phyloP scores from a whole-genome alignment of 2,888 invertebrate genomes.

The Therioaphis trifolii region DNA sequence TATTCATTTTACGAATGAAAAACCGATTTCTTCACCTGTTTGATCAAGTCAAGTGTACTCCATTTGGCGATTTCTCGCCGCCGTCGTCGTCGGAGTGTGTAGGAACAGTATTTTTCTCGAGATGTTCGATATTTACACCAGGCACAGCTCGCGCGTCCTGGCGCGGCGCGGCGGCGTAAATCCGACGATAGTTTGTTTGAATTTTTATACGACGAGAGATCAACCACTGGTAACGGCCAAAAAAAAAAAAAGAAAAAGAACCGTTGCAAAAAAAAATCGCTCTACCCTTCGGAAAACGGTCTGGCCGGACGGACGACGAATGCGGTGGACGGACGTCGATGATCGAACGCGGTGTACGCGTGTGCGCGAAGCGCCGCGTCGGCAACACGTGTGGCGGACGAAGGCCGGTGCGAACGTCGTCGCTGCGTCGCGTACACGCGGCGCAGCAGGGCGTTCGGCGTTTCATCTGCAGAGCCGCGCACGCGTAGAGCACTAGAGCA shows the following conservation, averaged over 20 bases:
- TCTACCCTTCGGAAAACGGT: too few relatives aligned
- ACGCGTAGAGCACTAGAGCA: not conserved
- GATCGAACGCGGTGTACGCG: not conserved
- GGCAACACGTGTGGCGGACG: constrained; percentile 59
- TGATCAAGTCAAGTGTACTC: not conserved
- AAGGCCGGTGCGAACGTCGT: not conserved
- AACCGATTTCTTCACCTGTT: not conserved
- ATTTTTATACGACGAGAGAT: too few relatives aligned
- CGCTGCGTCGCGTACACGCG: not conserved
- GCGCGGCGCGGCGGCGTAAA: not conserved
- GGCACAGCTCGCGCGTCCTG: not conserved
- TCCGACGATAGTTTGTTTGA: too few relatives aligned
- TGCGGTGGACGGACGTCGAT: not conserved
- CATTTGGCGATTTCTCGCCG: not conserved
- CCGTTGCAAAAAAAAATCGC: too few relatives aligned
- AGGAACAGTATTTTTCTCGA: too few relatives aligned
- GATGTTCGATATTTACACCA: too few relatives aligned
- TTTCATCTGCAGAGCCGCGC: not conserved
- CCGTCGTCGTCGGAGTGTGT: too few relatives aligned
- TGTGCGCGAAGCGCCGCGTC: constrained; percentile 57
- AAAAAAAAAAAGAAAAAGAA: too few relatives aligned
- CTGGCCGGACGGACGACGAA: not conserved
- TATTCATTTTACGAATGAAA: not conserved
- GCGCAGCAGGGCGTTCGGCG: not conserved
- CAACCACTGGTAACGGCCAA: too few relatives aligned